These are phyloP conservation scores for Plagiodera versicolora DNA, from an alignment of 2,888 invertebrate genomes.

Conservation along the genomic window DNA sequence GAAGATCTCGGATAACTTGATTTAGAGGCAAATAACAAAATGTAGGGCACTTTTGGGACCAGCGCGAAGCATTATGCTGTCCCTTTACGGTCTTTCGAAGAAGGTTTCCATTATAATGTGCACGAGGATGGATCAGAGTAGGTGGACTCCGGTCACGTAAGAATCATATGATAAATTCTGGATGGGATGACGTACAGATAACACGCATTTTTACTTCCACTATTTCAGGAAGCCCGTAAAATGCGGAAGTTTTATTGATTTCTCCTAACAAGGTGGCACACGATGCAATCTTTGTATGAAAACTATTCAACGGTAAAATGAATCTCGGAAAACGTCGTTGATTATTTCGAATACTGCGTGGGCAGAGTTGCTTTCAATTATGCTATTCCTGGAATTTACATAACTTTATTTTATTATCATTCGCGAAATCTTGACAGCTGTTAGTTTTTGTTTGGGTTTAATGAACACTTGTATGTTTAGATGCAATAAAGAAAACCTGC, in stretches of 20 bases:
- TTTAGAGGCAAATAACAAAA: constrained; percentile 25
- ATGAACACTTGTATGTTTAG: background rate
- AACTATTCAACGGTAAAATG: too few relatives aligned
- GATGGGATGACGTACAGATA: constrained; percentile 9
- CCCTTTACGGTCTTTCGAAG: constrained; percentile 23
- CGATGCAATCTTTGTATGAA: too few relatives aligned
- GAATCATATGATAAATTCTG: constrained; percentile 24
- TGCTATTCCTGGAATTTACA: background rate
- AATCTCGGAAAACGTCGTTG: too few relatives aligned
- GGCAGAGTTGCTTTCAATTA: background rate
- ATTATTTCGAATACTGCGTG: background rate
- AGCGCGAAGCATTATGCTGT: constrained; percentile 19
- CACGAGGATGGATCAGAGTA: constrained; percentile 8
- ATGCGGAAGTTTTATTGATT: background rate
- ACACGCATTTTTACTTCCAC: constrained; percentile 14
- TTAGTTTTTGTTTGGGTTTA: background rate
- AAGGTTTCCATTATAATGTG: constrained; percentile 13
- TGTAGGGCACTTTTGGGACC: constrained; percentile 28
- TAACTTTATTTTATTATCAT: background rate
- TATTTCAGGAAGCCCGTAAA: background rate
- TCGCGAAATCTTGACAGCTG: background rate
- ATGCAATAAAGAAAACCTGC: background rate
- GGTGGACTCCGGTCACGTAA: constrained; percentile 20
- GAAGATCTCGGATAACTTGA: constrained; percentile 22
- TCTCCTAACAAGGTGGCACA: background rate